Evolutionary conservation across 2,888 invertebrate genomes (phyloP).

Genomic region (Scaptomyza cyrtandrae): DNA sequence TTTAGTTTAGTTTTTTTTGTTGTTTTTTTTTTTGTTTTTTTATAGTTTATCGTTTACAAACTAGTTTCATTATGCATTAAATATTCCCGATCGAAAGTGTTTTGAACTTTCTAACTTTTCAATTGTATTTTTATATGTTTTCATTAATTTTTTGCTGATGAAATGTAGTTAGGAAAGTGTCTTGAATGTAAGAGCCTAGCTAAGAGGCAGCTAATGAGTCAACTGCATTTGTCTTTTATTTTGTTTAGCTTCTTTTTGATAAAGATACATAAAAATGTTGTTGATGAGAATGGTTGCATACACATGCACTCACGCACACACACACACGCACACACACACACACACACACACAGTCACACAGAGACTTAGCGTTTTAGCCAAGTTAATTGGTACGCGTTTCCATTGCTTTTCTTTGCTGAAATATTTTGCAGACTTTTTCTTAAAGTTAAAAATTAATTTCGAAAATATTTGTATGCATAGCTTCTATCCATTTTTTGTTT

Average conservation of each 20-base stretch:
- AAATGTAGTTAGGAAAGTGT: constrained; percentile 57
- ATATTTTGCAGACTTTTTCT: constrained; percentile 46
- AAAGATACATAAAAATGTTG: constrained; percentile 13
- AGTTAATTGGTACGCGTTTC: constrained; percentile 25
- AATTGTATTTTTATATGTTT: constrained; percentile 10
- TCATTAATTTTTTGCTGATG: constrained; percentile 36
- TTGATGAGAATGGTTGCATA: constrained; percentile 20
- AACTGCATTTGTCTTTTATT: constrained; percentile 25
- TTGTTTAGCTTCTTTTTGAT: constrained; percentile 8
- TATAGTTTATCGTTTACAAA: constrained; percentile 48
- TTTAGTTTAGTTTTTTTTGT: constrained; percentile 59
- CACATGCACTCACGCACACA: background rate
- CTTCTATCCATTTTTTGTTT: constrained; percentile 56
- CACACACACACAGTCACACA: constrained; percentile 3
- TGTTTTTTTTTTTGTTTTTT: constrained; percentile 17
- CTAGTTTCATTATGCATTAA: constrained; percentile 57
- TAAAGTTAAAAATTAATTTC: constrained; percentile 71
- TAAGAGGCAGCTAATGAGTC: constrained; percentile 32
- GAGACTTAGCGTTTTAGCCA: constrained; percentile 29
- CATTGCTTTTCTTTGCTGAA: constrained; percentile 51
- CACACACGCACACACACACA: constrained; percentile 3
- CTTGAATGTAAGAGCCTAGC: constrained; percentile 48
- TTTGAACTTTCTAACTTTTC: constrained; percentile 32
- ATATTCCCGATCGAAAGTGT: constrained; percentile 45
- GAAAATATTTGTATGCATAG: constrained; percentile 72